Evolutionary conservation across 2,888 invertebrate species (phyloP).

Genomic region (Dione juno): DNA sequence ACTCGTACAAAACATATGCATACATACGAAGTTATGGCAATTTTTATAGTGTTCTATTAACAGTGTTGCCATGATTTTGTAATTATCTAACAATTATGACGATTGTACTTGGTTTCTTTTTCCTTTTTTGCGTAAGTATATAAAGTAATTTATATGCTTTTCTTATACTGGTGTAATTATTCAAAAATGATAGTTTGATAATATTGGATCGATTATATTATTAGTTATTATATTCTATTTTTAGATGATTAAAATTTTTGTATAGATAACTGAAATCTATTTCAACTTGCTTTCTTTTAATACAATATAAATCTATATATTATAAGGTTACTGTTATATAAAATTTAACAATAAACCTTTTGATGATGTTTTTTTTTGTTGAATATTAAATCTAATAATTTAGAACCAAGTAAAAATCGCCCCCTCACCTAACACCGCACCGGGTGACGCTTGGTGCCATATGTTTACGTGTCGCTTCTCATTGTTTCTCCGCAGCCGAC

Average conservation of each 20-base stretch:
- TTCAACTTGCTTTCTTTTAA: too few species aligned
- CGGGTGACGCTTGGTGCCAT: slow-evolving; percentile 73
- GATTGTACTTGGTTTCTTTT: slow-evolving; percentile 45
- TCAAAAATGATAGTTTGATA: not conserved
- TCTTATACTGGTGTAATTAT: not conserved
- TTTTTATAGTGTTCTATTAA: not conserved
- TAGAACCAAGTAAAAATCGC: slow-evolving; percentile 43
- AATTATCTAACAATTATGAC: slow-evolving; percentile 42
- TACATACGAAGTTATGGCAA: slow-evolving; percentile 43
- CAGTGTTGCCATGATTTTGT: slow-evolving; percentile 45
- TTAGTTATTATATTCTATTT: not conserved
- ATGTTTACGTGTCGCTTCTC: slow-evolving; percentile 77
- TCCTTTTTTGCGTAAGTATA: not conserved
- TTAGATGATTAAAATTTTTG: not conserved
- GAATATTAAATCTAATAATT: too few species aligned
- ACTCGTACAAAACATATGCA: slow-evolving; percentile 27
- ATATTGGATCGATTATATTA: not conserved
- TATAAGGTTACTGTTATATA: too few species aligned
- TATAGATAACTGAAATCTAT: too few species aligned
- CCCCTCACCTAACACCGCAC: slow-evolving; percentile 57
- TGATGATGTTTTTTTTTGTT: too few species aligned
- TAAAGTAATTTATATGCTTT: not conserved
- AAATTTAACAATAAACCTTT: too few species aligned
- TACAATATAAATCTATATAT: too few species aligned
- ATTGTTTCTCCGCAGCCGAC: slow-evolving; percentile 75